A percentile compares a stretch with the other conserved stretches of the same genome.
These are phyloP conservation scores for Melierax canorus DNA, from an alignment of 2,113 vertebrate species.

Conservation along the genomic window DNA sequence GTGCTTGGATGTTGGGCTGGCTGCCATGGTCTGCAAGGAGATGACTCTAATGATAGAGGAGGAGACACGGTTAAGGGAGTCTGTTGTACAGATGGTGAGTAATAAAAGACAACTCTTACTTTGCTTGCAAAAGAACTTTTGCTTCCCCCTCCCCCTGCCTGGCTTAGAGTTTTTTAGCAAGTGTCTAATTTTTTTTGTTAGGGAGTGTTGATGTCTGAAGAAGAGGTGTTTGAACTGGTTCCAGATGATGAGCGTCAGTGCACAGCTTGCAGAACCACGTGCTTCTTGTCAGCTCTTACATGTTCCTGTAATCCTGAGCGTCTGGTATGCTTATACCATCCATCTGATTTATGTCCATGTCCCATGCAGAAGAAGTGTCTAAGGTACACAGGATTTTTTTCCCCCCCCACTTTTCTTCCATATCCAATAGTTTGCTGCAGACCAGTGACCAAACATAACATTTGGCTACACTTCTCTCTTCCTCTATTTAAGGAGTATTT, in stretches of 20 bases:
- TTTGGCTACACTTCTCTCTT: background rate
- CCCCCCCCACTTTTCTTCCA: background rate
- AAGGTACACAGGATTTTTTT: constrained; percentile 72
- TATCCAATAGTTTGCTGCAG: background rate
- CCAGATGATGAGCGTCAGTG: constrained; percentile 98
- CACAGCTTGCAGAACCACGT: constrained; percentile 92
- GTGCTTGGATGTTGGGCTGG: constrained; percentile 93
- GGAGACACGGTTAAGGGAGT: constrained; percentile 85
- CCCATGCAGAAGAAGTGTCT: constrained; percentile 91
- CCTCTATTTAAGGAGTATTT: background rate
- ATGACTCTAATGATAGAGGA: constrained; percentile 91
- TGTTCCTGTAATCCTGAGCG: constrained; percentile 91
- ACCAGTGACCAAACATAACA: background rate
- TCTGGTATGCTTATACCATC: constrained; percentile 92
- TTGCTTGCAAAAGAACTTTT: background rate
- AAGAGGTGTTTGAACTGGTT: constrained; percentile 95
- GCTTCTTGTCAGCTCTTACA: constrained; percentile 95
- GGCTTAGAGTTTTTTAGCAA: background rate
- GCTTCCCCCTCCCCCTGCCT: background rate
- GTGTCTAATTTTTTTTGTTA: constrained; percentile 35
- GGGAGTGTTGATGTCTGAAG: constrained; percentile 91
- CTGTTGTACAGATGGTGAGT: constrained; percentile 86
- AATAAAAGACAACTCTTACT: background rate
- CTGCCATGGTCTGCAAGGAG: constrained; percentile 91
- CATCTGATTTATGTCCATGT: constrained; percentile 86